Base-by-base conservation (phyloP, 2,797 vertebrate species). In the Urophycis tenuis region DNA sequence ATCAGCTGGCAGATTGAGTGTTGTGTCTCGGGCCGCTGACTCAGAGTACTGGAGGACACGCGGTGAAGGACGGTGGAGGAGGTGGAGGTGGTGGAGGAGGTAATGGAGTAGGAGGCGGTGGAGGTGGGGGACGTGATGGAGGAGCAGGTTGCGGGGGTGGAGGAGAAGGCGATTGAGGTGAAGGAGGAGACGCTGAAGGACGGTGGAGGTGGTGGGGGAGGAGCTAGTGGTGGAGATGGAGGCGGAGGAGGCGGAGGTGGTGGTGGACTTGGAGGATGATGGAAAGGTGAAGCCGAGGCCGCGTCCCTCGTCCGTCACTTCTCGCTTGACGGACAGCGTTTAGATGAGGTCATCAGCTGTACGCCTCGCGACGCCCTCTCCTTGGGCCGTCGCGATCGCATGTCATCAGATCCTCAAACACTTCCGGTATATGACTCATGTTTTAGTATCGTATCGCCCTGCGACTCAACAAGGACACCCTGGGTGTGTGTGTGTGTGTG, bases 1-100 rank as follows among this genome's bases (percentile, higher is more conserved):
- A 85, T 90, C 89, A 88, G 90, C 88, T 80, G 83, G 85, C 85
- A 85, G 88, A 86, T 81, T 81, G 84, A 80, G 85, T 84, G 84
- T 74, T 77, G 70, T 11, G 72, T 75, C 78, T 78, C 82, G 81
- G 81, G 80, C 69, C 19, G 89, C 89, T 91, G 90, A 92, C 87
- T 90, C 90, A 89, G 89, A 81, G 35, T 80, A 77, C 75, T 22
- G 25, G 60, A 25, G 25, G 60, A 29, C 22, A 6, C 2, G 15
- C 11, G 74, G 73, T 33, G 77, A 75, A 87, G 81, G 82, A 78
- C 79, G 35, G 22, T 25, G 53, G 45, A 6, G 45, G 45, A 17
- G 82, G 78, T 74, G n/a, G 45, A 17, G 45, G 17, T 4, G 19
- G 45, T 12, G 39, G 39, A 4, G 35, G 35, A 4, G 35, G 35